Evolutionary conservation across 2,888 invertebrate species (phyloP).

Genomic region (Apantesis nais): DNA sequence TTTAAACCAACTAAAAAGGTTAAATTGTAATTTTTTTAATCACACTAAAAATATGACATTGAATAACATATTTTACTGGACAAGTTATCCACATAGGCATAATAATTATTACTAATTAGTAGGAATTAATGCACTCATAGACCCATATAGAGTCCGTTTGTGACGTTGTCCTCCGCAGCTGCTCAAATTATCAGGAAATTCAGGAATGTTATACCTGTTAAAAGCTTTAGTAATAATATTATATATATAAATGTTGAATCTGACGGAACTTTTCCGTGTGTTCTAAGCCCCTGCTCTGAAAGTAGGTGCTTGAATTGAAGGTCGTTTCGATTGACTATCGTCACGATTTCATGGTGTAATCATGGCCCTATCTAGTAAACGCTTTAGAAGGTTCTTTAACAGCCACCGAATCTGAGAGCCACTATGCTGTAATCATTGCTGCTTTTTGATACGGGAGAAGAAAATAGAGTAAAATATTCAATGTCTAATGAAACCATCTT

Average conservation of each 20-base stretch:
- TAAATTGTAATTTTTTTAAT: too few species aligned
- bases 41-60: too few species aligned
- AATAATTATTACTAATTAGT: too few species aligned
- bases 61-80: too few species aligned
- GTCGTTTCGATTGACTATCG: conserved; percentile 31
- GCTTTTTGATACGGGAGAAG: background rate
- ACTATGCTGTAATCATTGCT: background rate
- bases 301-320: conserved; percentile 32
- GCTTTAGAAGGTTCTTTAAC: conserved; percentile 33
- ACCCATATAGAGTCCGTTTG: too few species aligned
- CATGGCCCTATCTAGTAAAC: conserved; percentile 22
- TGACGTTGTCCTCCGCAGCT: background rate
- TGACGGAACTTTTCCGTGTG: conserved; percentile 2
- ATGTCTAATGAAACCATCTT: background rate
- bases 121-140: background rate
- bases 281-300: conserved; percentile 29
- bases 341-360: conserved; percentile 47
- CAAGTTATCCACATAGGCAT: too few species aligned
- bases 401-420: background rate
- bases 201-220: background rate
- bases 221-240: too few species aligned
- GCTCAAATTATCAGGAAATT: background rate
- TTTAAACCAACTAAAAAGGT: too few species aligned
- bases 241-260: background rate
- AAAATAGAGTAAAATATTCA: background rate